Base-by-base conservation (phyloP, 2,113 vertebrate genomes). In the Leptocoma aspasia region DNA sequence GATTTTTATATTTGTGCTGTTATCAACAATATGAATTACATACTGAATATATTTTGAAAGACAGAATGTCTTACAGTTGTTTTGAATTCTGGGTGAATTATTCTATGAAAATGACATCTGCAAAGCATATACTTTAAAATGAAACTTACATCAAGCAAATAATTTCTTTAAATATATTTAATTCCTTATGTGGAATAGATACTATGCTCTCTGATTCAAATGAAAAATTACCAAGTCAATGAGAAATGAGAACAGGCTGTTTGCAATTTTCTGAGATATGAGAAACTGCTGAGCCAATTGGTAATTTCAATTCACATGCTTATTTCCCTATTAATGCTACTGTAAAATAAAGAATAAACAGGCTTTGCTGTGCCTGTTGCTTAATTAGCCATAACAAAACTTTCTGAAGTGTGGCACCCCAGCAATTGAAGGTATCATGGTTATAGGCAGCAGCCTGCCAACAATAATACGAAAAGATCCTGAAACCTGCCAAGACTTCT, bases 321-420 rank as follows among this genome's bases (percentile, higher is more conserved):
- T 95, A 94, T 94, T 96, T 96, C 94, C 86, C 92, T 94, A 81
- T 96, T 94, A 97, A 95, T 18, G 33, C 41, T 94, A 64, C 60
- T 89, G 45, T 89, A 94, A 94, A 89, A 83, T 91, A 82, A 92
- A 87, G 31, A 96, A 83, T 94, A 95, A 97, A 95, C 68, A 95
- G 93, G 18, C 8, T 87, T 95, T 94, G 26, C 30, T 97, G 68
- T 95, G 64, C 80, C 60, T 92, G 27, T 86, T 89, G 33, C 61
- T 97, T 97, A 95, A 96, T 97, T 96, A 97, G 49, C 65, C 88
- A 83, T 79, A 69, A 92, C 81, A 97, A 89, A 89, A 95, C 69
- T 82, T 96, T 95, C 86, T 96, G 45, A 90, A 91, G 64, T 96
- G 54, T 89, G 82, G 26, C 72, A 94, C 81, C 66, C 90, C 85